Evolutionary conservation across 2,797 vertebrate genomes (phyloP), one percentile per base, ranked within the genome.

Genomic region (Acipenser oxyrinchus): DNA sequence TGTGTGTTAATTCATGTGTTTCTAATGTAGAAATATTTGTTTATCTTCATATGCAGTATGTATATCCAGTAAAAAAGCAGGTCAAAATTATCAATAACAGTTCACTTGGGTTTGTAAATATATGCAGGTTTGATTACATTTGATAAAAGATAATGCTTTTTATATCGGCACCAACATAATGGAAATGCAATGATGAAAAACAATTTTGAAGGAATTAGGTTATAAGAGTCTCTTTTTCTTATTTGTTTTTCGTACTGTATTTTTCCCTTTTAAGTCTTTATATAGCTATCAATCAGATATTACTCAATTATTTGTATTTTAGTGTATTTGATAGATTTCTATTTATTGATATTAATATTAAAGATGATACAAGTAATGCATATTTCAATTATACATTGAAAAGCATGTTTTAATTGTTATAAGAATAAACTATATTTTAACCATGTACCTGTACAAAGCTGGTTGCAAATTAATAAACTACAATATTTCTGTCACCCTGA

Each of bases 261-360:
- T 85, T 83, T 83, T 73, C 76, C 69, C 70, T 57, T 72, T 71
- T 74, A 79, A 76, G 79, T 37, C 37, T 68, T 76, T 78, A 74
- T 79, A 82, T 75, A 75, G 76, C 81, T 84, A 83, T 81, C 84
- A 86, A 79, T 87, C 81, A 79, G 68, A 63, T 63, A 76, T 49
- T 71, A 77, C 76, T 67, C 77, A 81, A 86, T 83, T 87, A 85
- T 58, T 58, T 58, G 10, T 60, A 69, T 78, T 72, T 72, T 69
- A 50, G 69, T 64, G 74, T 67, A 76, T 63, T 83, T 75, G 67
- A 82, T 81, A 79, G 3, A 37, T 4, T 37, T 37, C 37, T 37
- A 5, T 76, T 77, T 77, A 78, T 79, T 87, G 78, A 86, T 85
- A 89, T 86, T 87, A 85, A 84, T 87, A 84, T 79, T 83, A 82